phyloP scores from a whole-genome alignment of 2,797 vertebrate genomes.

The Crenichthys baileyi region DNA sequence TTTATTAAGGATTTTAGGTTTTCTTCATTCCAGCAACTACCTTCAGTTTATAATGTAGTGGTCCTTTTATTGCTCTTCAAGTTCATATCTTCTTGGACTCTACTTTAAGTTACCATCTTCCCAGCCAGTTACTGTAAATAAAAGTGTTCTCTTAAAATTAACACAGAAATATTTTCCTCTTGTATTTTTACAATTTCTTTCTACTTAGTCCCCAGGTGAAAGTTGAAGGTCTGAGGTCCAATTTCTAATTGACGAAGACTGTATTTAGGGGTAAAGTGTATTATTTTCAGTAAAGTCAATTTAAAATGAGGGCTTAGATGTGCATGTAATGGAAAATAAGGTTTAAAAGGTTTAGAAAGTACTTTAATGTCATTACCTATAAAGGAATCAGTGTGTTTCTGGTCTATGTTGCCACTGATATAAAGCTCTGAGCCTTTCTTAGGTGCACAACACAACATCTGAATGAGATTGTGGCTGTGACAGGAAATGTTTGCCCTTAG shows the following conservation, averaged over 20 bases:
- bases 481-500: slow-evolving; percentile 41
- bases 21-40: neutral
- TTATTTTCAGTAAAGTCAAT: neutral
- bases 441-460: neutral
- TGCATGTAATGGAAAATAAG: neutral
- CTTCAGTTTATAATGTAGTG: neutral
- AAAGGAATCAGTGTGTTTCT: neutral
- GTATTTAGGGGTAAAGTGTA: neutral
- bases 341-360: neutral
- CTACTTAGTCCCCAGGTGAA: neutral
- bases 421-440: slow-evolving; percentile 3
- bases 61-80: too few species aligned
- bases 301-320: neutral
- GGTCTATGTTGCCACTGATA: neutral
- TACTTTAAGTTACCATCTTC: too few species aligned
- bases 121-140: neutral
- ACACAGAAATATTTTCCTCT: neutral
- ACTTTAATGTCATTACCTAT: neutral
- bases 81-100: neutral
- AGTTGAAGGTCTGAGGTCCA: neutral
- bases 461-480: slow-evolving; percentile 11
- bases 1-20: neutral
- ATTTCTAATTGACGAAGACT: neutral
- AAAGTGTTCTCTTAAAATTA: neutral
- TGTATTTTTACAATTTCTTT: neutral